Percentiles rank a stretch among this genome's conserved stretches.
phyloP scores from a whole-genome alignment of 2,888 invertebrate species.

The Euplagia quadripunctaria region DNA sequence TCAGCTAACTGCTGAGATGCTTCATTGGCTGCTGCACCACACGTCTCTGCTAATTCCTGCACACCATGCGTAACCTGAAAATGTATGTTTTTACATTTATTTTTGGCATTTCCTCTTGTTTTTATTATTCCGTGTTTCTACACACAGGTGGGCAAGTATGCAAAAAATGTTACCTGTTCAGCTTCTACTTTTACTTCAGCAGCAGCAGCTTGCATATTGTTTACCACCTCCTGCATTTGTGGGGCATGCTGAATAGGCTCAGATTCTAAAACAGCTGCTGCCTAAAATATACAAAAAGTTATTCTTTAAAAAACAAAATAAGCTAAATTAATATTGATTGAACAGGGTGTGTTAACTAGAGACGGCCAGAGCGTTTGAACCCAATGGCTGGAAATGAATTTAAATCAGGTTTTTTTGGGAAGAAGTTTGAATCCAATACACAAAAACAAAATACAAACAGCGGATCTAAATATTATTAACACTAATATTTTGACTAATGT shows the following conservation, averaged over 20 bases:
- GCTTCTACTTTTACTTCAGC: constrained; percentile 74
- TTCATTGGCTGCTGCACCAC: constrained; percentile 75
- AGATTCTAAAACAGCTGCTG: constrained; percentile 78
- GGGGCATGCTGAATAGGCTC: constrained; percentile 80
- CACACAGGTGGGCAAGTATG: not conserved
- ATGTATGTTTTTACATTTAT: constrained; percentile 8
- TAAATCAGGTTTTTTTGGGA: too few species aligned
- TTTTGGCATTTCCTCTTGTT: not conserved
- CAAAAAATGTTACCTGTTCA: constrained; percentile 63
- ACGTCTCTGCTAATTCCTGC: constrained; percentile 78
- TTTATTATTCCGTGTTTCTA: not conserved
- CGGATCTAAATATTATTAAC: too few species aligned
- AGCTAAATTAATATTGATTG: not conserved
- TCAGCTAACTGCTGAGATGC: constrained; percentile 76
- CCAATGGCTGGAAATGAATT: too few species aligned
- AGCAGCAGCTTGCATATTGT: constrained; percentile 76
- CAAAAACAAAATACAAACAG: too few species aligned
- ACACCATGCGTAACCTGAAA: constrained; percentile 78
- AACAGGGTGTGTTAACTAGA: too few species aligned
- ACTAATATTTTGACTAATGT: too few species aligned
- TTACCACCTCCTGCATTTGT: constrained; percentile 74
- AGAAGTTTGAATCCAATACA: too few species aligned
- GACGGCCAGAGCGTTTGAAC: too few species aligned
- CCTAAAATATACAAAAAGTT: constrained; percentile 53
- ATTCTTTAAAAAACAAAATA: not conserved